Conservation (phyloP, 2,113 vertebrate species). For the Apodemus speciosus region DNA sequence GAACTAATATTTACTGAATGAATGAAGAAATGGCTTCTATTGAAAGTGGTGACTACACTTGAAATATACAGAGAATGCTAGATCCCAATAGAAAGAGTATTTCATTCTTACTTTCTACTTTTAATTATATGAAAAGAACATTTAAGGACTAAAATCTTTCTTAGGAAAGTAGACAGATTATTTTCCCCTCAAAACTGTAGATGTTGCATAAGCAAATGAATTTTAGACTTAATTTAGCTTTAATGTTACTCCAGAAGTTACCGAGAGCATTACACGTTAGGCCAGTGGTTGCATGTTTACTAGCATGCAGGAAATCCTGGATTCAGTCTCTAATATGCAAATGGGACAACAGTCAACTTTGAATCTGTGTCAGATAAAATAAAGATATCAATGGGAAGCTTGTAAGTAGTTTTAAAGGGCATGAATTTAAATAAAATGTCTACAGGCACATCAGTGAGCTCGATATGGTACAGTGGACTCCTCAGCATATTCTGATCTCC, state of each 20-base stretch:
- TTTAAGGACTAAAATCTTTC: conserved; percentile 54
- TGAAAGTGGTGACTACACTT: neutral
- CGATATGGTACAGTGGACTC: neutral
- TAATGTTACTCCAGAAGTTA: conserved; percentile 3
- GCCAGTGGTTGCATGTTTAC: too few species aligned
- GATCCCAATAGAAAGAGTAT: conserved; percentile 9
- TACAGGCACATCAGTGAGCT: neutral
- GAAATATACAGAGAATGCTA: neutral
- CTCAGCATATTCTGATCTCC: neutral
- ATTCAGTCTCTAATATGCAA: neutral
- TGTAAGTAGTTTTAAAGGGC: neutral
- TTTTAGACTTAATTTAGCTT: conserved; percentile 1
- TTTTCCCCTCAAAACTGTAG: conserved; percentile 39
- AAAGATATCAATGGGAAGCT: neutral
- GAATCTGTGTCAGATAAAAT: conserved; percentile 9
- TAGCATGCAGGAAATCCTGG: neutral
- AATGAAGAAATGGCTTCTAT: neutral
- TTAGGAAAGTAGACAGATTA: conserved; percentile 14
- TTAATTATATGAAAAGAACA: conserved; percentile 18
- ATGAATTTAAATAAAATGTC: conserved; percentile 43
- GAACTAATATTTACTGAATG: conserved; percentile 12
- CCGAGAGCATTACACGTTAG: conserved; percentile 4
- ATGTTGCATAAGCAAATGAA: conserved; percentile 34
- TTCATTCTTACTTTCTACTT: conserved; percentile 35
- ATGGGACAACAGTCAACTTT: neutral